Conservation (phyloP, 2,888 invertebrate genomes). For the Zaprionus obscuricornis region DNA sequence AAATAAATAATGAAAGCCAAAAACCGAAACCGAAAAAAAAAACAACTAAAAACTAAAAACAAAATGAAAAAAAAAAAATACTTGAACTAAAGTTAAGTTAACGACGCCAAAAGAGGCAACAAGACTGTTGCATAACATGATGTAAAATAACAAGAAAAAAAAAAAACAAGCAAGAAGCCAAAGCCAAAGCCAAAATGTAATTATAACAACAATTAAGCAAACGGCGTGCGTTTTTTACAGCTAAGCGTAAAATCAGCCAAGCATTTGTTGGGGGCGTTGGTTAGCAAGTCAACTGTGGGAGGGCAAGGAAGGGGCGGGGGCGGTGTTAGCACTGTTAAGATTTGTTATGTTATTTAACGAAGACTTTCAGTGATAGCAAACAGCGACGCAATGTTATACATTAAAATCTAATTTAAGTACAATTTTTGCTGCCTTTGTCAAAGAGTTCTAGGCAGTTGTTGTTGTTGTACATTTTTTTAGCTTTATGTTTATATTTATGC, state of each 20-base stretch:
- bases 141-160: constrained; percentile 42
- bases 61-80: background rate
- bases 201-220: constrained; percentile 80
- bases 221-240: constrained; percentile 78
- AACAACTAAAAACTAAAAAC: constrained; percentile 13
- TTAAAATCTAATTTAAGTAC: constrained; percentile 50
- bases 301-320: background rate
- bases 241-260: constrained; percentile 67
- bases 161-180: constrained; percentile 32
- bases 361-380: constrained; percentile 1
- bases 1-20: constrained; percentile 74
- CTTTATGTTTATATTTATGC: constrained; percentile 55
- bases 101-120: constrained; percentile 18
- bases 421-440: background rate
- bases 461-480: constrained; percentile 9
- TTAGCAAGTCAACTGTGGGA: background rate
- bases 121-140: constrained; percentile 66
- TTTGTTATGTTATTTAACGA: background rate
- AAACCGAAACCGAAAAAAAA: constrained; percentile 72
- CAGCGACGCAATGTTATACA: constrained; percentile 49
- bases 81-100: constrained; percentile 19
- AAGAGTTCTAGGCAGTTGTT: constrained; percentile 23
- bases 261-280: constrained; percentile 46
- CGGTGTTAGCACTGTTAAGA: background rate
- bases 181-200: constrained; percentile 61